Evolutionary conservation across 1,140 invertebrate genomes (phyloP).

Genomic region (Cheumatopsyche charites): DNA sequence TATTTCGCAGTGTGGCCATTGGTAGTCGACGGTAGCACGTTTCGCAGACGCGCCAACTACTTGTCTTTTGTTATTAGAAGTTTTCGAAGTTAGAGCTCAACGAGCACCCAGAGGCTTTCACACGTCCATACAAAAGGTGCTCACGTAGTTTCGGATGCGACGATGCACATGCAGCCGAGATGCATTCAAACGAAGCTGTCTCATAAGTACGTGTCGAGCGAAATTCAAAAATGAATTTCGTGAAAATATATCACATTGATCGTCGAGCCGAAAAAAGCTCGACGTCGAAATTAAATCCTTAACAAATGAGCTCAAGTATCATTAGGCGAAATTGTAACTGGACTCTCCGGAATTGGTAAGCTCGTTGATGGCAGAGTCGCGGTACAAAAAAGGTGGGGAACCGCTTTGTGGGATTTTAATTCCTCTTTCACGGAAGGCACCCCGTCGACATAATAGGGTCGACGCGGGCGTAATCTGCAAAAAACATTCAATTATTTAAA

Average conservation of each 20-base stretch:
- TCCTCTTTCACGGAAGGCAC: slow-evolving; percentile 37
- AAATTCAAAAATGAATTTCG: no score
- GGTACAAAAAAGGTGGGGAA: slow-evolving; percentile 37
- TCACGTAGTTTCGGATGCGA: background rate
- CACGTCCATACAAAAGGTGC: slow-evolving; percentile 18
- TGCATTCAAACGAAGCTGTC: slow-evolving; percentile 4
- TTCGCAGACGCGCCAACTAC: slow-evolving; percentile 18
- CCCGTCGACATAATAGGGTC: slow-evolving; percentile 46
- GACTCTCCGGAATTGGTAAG: slow-evolving; percentile 8
- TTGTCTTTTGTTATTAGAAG: slow-evolving; percentile 34
- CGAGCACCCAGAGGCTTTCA: slow-evolving; percentile 21
- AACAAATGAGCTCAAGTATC: slow-evolving; percentile 6
- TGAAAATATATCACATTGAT: no score
- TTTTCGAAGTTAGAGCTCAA: slow-evolving; percentile 22
- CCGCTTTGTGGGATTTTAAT: slow-evolving; percentile 48
- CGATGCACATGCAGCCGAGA: slow-evolving; percentile 8
- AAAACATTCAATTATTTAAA: slow-evolving; percentile 49
- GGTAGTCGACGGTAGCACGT: background rate
- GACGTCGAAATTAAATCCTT: no score
- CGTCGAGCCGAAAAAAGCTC: no score
- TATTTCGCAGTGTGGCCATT: background rate
- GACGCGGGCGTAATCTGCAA: slow-evolving; percentile 46
- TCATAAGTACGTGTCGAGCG: no score
- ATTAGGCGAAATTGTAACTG: slow-evolving; percentile 11
- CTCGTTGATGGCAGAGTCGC: slow-evolving; percentile 16